Evolutionary conservation across 2,888 invertebrate species (phyloP).

Genomic region (Ferrisia virgata): DNA sequence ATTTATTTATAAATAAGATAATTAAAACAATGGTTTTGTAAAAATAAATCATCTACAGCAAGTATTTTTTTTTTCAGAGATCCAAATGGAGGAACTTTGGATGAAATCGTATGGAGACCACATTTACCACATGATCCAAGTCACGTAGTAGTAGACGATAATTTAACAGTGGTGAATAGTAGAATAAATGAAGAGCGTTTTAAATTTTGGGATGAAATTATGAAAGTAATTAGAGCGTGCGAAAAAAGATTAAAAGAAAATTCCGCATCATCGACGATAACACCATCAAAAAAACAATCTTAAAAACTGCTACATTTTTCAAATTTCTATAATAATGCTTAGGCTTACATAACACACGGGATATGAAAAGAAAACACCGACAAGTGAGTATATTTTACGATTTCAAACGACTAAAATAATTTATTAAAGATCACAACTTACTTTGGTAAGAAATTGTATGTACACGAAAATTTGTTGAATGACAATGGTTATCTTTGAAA

Average conservation of each 20-base stretch:
- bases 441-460: too few relatives aligned
- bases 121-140: neutral
- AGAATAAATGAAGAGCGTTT: neutral
- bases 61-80: neutral
- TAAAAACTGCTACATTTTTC: neutral
- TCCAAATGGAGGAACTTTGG: constrained; percentile 12
- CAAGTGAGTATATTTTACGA: too few relatives aligned
- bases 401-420: too few relatives aligned
- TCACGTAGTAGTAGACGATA: neutral
- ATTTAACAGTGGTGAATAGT: neutral
- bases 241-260: neutral
- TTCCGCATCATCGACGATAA: neutral
- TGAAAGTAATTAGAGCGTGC: neutral
- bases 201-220: neutral
- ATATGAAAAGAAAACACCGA: too few relatives aligned
- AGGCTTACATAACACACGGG: too few relatives aligned
- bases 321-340: too few relatives aligned
- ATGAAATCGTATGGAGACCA: neutral
- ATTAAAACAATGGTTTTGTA: neutral
- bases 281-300: neutral
- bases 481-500: too few relatives aligned
- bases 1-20: too few relatives aligned
- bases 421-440: too few relatives aligned
- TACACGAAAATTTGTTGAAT: too few relatives aligned
- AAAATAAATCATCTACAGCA: neutral